phyloP scores from a whole-genome alignment of 1,140 invertebrate species.

The Trachymyrmex septentrionalis region DNA sequence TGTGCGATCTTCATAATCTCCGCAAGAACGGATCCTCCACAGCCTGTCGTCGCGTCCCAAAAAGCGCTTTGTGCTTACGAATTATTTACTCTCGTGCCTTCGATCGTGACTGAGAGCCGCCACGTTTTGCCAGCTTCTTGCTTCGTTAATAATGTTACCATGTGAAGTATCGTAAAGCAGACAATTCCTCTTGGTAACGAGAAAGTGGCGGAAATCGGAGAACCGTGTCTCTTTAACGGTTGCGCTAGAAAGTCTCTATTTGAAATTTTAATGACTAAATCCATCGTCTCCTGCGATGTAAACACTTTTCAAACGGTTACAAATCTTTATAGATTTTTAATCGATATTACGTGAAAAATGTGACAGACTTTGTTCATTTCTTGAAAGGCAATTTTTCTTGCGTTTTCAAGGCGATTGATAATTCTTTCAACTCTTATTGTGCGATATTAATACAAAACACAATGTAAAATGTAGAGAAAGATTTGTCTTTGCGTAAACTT shows the following conservation, averaged over 20 bases:
- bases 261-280: slow-evolving; percentile 33
- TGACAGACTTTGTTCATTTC: not conserved
- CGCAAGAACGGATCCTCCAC: slow-evolving; percentile 34
- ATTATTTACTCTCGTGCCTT: slow-evolving; percentile 41
- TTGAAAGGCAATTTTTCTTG: slow-evolving; percentile 15
- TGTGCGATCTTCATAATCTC: slow-evolving; percentile 55
- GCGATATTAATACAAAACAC: slow-evolving; percentile 7
- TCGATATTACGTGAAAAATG: slow-evolving; percentile 38
- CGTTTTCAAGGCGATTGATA: not conserved
- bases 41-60: slow-evolving; percentile 21
- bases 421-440: not conserved
- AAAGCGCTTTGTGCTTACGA: slow-evolving; percentile 51
- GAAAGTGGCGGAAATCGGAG: slow-evolving; percentile 18
- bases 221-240: slow-evolving; percentile 2
- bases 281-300: not conserved
- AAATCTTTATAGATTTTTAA: slow-evolving; percentile 44
- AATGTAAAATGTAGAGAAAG: not conserved
- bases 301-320: slow-evolving; percentile 35
- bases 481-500: not conserved
- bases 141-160: slow-evolving; percentile 50
- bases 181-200: slow-evolving; percentile 40
- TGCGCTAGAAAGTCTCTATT: slow-evolving; percentile 30
- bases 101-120: slow-evolving; percentile 31
- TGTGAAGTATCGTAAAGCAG: slow-evolving; percentile 37
- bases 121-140: slow-evolving; percentile 43